A percentile compares a stretch with the other conserved stretches of the same genome.
phyloP scores from a whole-genome alignment of 2,113 vertebrate genomes.

The Solea senegalensis region DNA sequence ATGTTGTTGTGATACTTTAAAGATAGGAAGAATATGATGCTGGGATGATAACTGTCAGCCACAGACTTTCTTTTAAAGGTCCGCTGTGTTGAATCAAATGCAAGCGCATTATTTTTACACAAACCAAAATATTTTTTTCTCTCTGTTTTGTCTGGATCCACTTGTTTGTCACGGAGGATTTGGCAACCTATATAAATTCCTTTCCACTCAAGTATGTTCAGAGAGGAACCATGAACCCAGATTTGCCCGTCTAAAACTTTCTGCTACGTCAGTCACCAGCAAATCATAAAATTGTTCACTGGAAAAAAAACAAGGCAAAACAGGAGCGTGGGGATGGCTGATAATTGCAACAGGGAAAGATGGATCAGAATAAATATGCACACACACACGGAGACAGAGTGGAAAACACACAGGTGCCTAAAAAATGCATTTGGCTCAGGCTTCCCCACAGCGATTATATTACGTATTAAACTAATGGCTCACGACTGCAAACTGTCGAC shows the following conservation, averaged over 20 bases:
- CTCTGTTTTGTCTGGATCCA: not conserved
- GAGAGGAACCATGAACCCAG: constrained; percentile 29
- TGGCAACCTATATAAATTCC: constrained; percentile 23
- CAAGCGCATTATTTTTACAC: no score
- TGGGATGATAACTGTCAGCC: no score
- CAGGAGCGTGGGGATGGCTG: constrained; percentile 8
- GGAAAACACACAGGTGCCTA: not conserved
- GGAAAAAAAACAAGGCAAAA: constrained; percentile 20
- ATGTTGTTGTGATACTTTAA: no score
- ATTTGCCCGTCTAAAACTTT: constrained; percentile 6
- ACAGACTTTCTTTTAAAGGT: no score
- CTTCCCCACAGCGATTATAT: constrained; percentile 4
- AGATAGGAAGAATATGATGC: no score
- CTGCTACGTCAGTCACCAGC: constrained; percentile 18
- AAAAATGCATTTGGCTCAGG: constrained; percentile 25
- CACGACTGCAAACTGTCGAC: constrained; percentile 7
- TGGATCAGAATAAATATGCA: constrained; percentile 2
- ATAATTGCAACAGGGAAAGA: not conserved
- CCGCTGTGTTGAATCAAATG: no score
- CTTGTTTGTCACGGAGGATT: constrained; percentile 18
- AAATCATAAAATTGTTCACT: constrained; percentile 44
- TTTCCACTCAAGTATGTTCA: constrained; percentile 43
- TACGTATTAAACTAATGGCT: constrained; percentile 34
- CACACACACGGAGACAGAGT: not conserved
- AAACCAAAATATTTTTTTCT: not conserved